Base-by-base conservation (phyloP, 2,113 vertebrate species). In the Antechinus flavipes region DNA sequence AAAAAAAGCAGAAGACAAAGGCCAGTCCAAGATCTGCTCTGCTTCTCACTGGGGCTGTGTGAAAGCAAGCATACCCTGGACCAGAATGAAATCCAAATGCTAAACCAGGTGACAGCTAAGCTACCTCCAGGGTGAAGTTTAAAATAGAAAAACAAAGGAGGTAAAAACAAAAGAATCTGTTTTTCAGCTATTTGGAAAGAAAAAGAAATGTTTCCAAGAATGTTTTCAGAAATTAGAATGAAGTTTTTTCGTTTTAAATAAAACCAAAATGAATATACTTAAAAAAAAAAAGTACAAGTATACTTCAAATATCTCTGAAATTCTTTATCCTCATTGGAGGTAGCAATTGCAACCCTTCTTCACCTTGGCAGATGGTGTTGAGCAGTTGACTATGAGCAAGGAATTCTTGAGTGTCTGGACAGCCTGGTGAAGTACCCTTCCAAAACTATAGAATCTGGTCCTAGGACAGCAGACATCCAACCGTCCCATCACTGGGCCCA, bases 21-120 rank as follows among this genome's bases (percentile, higher is more conserved):
- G 3, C 61, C 92, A 23, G 24, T 7, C 8, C 53, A 94, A 92
- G 47, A 91, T 92, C 90, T 93, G 11, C 54, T 94, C 46, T 90
- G 14, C 94, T 93, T 22, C 3, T 93, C 27, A 95, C 61, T 47
- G 0, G 1, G 52, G 50, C 19, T 94, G 14, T 92, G 19, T 94
- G 3, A 76, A 96, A 94, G 68, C 68, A 97, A 96, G 93, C 94
- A 92, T 68, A 91, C 14, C 89, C 96, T 94, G 94, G 52, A 96
- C 92, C 9, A 94, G 23, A 95, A 96, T 93, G 91, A 90, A 93
- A 46, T 8, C 52, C 30, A 95, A 95, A 94, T 54, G 93, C 42
- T 84, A 95, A 95, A 93, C 90, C 90, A 94, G 95, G 95, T 42
- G 93, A 0, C 9, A 94, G 47, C 46, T 95, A 93, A 89, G 9